These are phyloP conservation scores for Brachylomia viminalis DNA, from an alignment of 2,888 invertebrate species.

Conservation along the genomic window DNA sequence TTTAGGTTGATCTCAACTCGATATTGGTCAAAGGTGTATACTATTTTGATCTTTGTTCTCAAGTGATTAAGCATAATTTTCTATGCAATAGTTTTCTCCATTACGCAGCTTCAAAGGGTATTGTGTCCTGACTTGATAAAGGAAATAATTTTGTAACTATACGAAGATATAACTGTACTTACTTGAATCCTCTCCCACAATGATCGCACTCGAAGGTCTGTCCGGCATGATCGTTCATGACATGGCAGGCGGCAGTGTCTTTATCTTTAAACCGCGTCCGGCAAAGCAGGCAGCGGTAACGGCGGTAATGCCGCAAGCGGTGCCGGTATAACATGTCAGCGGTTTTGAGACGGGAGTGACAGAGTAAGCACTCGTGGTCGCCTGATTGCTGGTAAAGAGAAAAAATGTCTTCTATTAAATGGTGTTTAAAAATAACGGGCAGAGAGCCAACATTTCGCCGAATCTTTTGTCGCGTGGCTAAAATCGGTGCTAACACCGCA, in stretches of 20 bases:
- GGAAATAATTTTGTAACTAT: neutral
- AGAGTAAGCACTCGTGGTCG: slow-evolving; percentile 71
- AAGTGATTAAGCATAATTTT: neutral
- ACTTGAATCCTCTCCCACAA: slow-evolving; percentile 75
- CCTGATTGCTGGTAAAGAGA: slow-evolving; percentile 66
- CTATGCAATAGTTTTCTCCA: neutral
- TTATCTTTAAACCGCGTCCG: slow-evolving; percentile 70
- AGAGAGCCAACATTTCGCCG: neutral
- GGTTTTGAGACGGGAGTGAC: slow-evolving; percentile 67
- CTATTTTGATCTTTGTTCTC: neutral
- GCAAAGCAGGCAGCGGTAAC: slow-evolving; percentile 76
- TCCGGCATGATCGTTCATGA: slow-evolving; percentile 72
- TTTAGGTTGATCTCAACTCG: neutral
- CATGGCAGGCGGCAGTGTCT: slow-evolving; percentile 76
- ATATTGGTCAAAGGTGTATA: neutral
- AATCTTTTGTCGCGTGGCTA: neutral
- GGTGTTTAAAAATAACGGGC: neutral
- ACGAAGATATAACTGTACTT: slow-evolving; percentile 25
- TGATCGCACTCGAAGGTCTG: slow-evolving; percentile 70
- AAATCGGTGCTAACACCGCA: too few species aligned
- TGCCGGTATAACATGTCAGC: slow-evolving; percentile 73
- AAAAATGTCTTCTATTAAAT: neutral
- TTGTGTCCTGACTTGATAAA: neutral
- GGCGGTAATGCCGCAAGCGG: slow-evolving; percentile 75
- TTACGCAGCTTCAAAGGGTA: neutral